Percentiles rank a stretch among this genome's conserved stretches.
These are phyloP conservation scores for Drosophila repletoides DNA, from an alignment of 1,140 invertebrate species.

Conservation along the genomic window DNA sequence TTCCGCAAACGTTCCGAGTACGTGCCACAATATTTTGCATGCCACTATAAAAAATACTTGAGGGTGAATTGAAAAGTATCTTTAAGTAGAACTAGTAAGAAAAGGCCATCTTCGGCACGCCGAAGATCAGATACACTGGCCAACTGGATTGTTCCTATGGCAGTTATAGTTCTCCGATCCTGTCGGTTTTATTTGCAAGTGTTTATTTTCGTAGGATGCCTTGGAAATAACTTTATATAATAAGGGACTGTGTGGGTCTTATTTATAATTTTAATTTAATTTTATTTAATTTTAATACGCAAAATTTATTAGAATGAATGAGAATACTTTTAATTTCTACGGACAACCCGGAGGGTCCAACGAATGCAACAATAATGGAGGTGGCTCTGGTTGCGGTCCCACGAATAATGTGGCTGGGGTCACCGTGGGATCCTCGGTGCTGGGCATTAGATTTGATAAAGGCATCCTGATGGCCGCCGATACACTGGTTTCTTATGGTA, in stretches of 20 bases:
- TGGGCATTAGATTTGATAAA: slow-evolving; percentile 93
- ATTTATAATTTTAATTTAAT: too few species aligned
- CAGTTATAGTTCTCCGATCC: too few species aligned
- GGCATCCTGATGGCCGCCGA: slow-evolving; percentile 96
- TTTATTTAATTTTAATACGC: not conserved
- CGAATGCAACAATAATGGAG: not conserved
- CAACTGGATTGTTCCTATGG: too few species aligned
- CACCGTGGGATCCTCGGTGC: slow-evolving; percentile 95
- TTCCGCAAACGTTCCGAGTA: slow-evolving; percentile 31
- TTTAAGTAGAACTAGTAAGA: too few species aligned
- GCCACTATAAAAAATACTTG: slow-evolving; percentile 5
- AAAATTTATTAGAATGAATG: not conserved
- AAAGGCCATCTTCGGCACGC: too few species aligned
- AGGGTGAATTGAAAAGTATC: not conserved
- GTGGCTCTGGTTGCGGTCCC: not conserved
- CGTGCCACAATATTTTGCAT: slow-evolving; percentile 27
- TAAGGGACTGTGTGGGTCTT: too few species aligned
- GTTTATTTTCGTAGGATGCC: too few species aligned
- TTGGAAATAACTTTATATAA: too few species aligned
- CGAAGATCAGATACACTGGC: too few species aligned
- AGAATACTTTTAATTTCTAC: not conserved
- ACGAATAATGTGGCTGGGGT: slow-evolving; percentile 56
- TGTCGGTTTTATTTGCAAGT: too few species aligned
- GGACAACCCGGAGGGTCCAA: not conserved
- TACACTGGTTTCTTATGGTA: slow-evolving; percentile 95